phyloP scores from a whole-genome alignment of 2,888 invertebrate species.

The Branchellion lobata region DNA sequence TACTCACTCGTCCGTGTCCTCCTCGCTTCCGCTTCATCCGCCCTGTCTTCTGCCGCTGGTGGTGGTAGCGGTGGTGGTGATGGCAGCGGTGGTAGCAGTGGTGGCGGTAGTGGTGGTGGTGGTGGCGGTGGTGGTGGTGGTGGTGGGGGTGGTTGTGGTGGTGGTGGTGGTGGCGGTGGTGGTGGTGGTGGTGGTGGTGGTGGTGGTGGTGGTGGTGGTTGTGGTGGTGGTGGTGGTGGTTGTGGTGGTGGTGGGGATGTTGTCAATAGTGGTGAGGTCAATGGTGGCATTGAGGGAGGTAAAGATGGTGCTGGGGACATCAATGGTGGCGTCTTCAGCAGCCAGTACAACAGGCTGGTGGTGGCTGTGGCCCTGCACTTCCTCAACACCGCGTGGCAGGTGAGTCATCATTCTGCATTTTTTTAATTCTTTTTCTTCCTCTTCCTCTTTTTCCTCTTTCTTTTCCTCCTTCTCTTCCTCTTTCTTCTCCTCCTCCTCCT shows the following conservation, averaged over 20 bases:
- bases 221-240: no score
- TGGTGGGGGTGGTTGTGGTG: no score
- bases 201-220: no score
- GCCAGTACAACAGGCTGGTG: neutral
- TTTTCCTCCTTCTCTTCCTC: neutral
- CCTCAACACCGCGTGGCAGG: conserved; percentile 27
- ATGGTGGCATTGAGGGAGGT: neutral
- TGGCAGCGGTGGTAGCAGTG: neutral
- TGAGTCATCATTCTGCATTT: neutral
- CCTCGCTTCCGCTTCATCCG: neutral
- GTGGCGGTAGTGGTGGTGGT: neutral
- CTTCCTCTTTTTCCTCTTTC: neutral
- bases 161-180: no score
- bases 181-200: no score
- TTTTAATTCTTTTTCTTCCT: neutral
- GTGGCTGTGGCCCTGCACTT: conserved; percentile 21
- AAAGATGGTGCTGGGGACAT: neutral
- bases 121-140: no score
- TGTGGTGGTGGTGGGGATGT: no score
- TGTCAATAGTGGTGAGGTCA: neutral
- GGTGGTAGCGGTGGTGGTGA: no score
- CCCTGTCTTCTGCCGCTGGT: no score
- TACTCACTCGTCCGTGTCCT: conserved; percentile 8
- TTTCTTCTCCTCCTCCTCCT: no score
- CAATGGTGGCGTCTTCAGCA: neutral